Conservation (phyloP, 2,113 vertebrate species). For the Circaetus gallicus region DNA sequence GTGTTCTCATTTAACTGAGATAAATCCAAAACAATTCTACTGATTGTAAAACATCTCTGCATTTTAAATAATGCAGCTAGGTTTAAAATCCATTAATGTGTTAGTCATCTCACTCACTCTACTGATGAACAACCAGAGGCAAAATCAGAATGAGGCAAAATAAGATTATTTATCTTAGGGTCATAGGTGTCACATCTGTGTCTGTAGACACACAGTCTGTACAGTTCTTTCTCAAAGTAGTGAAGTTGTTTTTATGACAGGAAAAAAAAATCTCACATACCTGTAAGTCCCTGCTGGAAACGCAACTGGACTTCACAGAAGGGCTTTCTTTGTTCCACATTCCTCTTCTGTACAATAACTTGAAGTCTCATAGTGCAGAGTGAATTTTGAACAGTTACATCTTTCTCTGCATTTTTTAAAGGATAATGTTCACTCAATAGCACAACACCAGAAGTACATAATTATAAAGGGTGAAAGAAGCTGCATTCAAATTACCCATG, state of each 20-base stretch:
- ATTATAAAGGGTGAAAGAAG: slow-evolving; percentile 52
- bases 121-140: background rate
- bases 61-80: background rate
- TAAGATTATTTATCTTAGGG: background rate
- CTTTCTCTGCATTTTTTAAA: slow-evolving; percentile 28
- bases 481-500: slow-evolving; percentile 61
- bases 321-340: background rate
- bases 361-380: background rate
- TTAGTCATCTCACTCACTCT: background rate
- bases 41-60: background rate
- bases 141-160: background rate
- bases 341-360: background rate
- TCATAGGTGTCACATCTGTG: background rate
- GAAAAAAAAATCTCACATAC: background rate
- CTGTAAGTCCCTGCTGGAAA: background rate
- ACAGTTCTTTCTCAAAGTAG: background rate
- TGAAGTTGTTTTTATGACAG: background rate
- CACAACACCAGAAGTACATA: slow-evolving; percentile 15
- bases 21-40: background rate
- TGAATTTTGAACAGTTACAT: slow-evolving; percentile 31
- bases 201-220: background rate
- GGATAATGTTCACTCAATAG: slow-evolving; percentile 6
- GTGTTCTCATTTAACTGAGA: background rate
- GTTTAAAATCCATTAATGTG: background rate
- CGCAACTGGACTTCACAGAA: background rate